A percentile compares a stretch with the other conserved stretches of the same genome.
Conservation (phyloP, 2,113 vertebrate species). For the Pteronura brasiliensis region DNA sequence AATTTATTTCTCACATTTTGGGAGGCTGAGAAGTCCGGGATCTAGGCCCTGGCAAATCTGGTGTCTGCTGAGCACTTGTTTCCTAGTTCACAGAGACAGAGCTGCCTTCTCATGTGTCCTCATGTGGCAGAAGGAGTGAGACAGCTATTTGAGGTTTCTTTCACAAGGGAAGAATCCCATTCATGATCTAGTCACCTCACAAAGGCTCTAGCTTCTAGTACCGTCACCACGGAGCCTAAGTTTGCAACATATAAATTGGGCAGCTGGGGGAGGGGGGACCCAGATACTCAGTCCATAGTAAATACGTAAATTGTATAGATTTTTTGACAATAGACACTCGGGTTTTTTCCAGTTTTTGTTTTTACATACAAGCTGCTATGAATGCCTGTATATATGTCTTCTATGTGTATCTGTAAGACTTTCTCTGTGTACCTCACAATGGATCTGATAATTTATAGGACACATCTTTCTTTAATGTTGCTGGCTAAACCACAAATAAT, state of each 20-base stretch:
- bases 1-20: background rate
- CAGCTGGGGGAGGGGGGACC: fast-evolving
- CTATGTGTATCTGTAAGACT: background rate
- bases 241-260: background rate
- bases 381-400: background rate
- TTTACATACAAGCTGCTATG: background rate
- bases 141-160: background rate
- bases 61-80: background rate
- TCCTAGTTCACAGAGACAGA: background rate
- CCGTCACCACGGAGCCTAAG: too few species aligned
- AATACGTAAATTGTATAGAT: background rate
- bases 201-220: background rate
- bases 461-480: background rate
- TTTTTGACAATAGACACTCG: background rate
- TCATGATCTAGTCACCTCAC: background rate
- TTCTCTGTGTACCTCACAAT: background rate
- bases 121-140: background rate
- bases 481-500: background rate
- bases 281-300: background rate
- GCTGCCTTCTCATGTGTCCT: background rate
- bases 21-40: background rate
- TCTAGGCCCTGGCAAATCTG: background rate
- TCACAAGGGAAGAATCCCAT: background rate
- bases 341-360: background rate
- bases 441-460: background rate